Base-by-base conservation (phyloP, 2,797 vertebrate genomes). In the Hoplostethus mediterraneus region DNA sequence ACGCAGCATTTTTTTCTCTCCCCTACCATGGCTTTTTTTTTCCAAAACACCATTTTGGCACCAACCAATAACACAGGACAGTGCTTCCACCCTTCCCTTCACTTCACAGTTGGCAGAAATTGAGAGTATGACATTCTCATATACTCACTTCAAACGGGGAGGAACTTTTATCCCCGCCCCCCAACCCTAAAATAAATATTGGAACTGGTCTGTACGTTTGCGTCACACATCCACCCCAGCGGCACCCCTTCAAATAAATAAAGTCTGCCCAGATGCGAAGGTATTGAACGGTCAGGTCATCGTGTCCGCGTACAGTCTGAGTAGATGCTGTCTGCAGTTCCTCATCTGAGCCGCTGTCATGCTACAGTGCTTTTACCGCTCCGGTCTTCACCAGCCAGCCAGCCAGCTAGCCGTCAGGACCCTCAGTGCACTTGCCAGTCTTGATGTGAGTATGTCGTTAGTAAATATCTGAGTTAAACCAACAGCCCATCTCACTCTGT, bases 121-220 rank as follows among this genome's bases (percentile, higher is more conserved):
- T 25, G 9, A 81, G 85, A 67, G 57, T 67, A 51, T 16, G 40
- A 75, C 31, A 9, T 65, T 67, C 69, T 61, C 67, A 83, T 67
- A 42, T 68, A 64, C 75, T 73, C 67, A 45, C 55, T 45, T 71
- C 60, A 44, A 66, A 74, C 66, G 57, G 48, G 40, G 54, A 51
- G 63, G 47, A 74, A 67, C 40, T 42, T 47, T 2, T 31, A 36
- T 65, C 51, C 16, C 2, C 33, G 63, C 55, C 74, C 49, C 56
- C 69, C 66, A 69, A 21, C 63, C 65, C 67, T 76, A 63, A 89
- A 93, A 91, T 92, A 93, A 93, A 93, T 91, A 92, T 71, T 48
- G 80, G 80, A 79, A 75, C 64, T n/a, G 51, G 36, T 64, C 55
- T 78, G 76, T 67, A 67, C 48, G 51, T 66, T 75, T 60, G 72